Conservation (phyloP, 2,113 vertebrate genomes). For the Aspiorhynchus laticeps region DNA sequence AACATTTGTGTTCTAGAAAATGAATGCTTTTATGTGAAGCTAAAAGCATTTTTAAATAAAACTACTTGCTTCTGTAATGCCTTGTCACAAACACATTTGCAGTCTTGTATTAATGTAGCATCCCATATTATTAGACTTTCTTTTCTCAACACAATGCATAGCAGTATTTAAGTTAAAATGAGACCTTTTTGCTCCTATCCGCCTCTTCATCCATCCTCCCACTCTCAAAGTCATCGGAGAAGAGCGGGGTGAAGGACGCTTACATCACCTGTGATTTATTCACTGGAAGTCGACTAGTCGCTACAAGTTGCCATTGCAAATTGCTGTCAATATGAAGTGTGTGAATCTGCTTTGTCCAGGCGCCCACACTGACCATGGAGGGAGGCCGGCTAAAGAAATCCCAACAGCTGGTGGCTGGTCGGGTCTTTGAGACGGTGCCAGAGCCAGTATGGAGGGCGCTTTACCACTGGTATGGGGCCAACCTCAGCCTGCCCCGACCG, state of each 20-base stretch:
- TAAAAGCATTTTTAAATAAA: constrained; percentile 21
- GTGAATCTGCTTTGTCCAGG: constrained; percentile 72
- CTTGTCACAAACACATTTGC: constrained; percentile 14
- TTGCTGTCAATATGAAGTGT: not conserved
- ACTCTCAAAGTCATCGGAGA: not conserved
- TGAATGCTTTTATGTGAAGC: not conserved
- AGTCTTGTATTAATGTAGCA: not conserved
- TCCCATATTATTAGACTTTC: not conserved
- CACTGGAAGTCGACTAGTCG: not conserved
- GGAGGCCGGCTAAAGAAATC: constrained; percentile 89
- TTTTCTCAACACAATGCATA: not conserved
- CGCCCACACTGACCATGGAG: constrained; percentile 93
- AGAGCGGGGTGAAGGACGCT: not conserved
- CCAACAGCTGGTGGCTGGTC: constrained; percentile 78
- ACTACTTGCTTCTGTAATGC: constrained; percentile 15
- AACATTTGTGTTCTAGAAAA: constrained; percentile 9
- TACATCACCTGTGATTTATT: not conserved
- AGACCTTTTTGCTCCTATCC: not conserved
- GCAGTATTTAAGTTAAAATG: not conserved
- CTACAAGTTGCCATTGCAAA: constrained; percentile 7
- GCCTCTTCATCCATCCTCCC: not conserved
- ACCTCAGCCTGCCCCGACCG: constrained; percentile 91
- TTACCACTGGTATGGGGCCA: constrained; percentile 98
- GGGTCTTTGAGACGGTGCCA: constrained; percentile 92
- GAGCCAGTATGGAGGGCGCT: constrained; percentile 98